phyloP scores from a whole-genome alignment of 2,888 invertebrate species.

The Ecdyonurus torrentis region DNA sequence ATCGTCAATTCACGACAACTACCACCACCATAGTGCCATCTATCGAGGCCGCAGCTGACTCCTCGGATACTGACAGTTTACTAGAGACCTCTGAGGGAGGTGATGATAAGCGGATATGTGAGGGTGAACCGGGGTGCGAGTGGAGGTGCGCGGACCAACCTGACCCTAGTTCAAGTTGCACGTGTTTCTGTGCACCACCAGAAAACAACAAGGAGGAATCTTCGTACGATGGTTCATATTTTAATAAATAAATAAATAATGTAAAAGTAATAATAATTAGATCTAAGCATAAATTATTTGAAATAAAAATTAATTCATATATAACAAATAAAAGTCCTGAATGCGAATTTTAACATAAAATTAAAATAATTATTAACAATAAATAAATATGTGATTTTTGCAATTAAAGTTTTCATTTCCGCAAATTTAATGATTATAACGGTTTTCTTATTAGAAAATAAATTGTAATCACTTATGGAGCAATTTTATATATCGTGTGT shows the following conservation, averaged over 20 bases:
- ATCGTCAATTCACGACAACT: background rate
- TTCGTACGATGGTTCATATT: background rate
- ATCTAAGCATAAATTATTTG: background rate
- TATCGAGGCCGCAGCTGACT: background rate
- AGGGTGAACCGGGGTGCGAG: conserved; percentile 1
- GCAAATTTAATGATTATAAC: too few relatives aligned
- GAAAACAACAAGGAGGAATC: background rate
- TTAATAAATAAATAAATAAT: background rate
- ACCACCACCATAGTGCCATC: background rate
- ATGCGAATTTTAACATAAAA: too few relatives aligned
- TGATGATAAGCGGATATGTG: background rate
- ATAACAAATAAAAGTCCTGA: too few relatives aligned
- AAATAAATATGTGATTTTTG: too few relatives aligned
- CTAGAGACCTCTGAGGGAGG: background rate
- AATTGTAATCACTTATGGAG: too few relatives aligned
- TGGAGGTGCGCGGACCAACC: conserved; percentile 4
- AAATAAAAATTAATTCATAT: too few relatives aligned
- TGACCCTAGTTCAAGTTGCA: background rate
- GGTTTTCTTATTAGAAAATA: too few relatives aligned
- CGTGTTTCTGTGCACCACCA: background rate
- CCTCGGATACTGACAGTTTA: background rate
- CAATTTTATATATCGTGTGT: too few relatives aligned
- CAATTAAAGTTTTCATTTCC: too few relatives aligned
- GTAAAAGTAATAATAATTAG: background rate
- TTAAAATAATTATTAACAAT: too few relatives aligned